These are phyloP conservation scores for Oncorhynchus masou DNA, from an alignment of 2,113 vertebrate genomes.

Conservation along the genomic window DNA sequence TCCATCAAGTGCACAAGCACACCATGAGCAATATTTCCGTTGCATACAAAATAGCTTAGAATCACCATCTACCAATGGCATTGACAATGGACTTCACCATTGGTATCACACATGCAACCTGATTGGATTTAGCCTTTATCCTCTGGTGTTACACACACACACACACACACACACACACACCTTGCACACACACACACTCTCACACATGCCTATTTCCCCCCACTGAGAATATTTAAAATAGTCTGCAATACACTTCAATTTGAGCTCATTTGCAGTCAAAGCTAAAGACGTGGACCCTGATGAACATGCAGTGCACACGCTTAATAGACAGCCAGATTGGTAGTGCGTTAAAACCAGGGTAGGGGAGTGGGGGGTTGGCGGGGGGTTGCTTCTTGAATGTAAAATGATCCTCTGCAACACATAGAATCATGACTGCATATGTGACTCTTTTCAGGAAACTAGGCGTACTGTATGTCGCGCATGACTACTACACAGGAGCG, in stretches of 20 bases:
- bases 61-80: constrained; percentile 41
- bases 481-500: too few species aligned
- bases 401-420: neutral
- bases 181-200: constrained; percentile 28
- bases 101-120: constrained; percentile 41
- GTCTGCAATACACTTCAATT: constrained; percentile 62
- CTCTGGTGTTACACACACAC: constrained; percentile 17
- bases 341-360: constrained; percentile 66
- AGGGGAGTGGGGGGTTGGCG: constrained; percentile 4
- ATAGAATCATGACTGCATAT: neutral
- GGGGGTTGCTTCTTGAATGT: neutral
- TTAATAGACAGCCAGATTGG: constrained; percentile 74
- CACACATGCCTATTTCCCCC: neutral
- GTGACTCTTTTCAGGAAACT: too few species aligned
- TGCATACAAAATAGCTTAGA: constrained; percentile 3
- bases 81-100: constrained; percentile 36
- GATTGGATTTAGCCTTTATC: constrained; percentile 53
- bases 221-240: constrained; percentile 31
- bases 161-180: constrained; percentile 12
- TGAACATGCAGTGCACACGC: constrained; percentile 53
- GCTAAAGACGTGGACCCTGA: constrained; percentile 55
- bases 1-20: neutral
- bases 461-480: too few species aligned
- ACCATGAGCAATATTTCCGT: neutral
- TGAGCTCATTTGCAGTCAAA: constrained; percentile 70